Base-by-base conservation (phyloP, 2,888 invertebrate species). In the Seira musarum region DNA sequence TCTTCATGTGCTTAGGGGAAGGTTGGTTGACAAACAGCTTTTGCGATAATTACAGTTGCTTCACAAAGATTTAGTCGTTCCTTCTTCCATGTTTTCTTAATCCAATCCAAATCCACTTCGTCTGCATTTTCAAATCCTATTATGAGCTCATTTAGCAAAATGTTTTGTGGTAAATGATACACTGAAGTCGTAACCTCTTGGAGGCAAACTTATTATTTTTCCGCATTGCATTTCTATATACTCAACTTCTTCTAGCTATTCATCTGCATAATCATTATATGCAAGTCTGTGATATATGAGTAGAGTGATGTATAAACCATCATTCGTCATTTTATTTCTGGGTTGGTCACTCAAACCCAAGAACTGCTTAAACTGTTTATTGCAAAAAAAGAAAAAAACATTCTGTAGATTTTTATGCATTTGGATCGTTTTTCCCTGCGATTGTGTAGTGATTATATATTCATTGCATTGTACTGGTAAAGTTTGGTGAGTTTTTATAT, bases 281-380 rank as follows among this genome's bases (percentile, higher is more conserved):
- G n/a, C n/a, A n/a, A n/a, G n/a, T 13, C 13, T 13, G 40, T 40
- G 40, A 40, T 6, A 40, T 40, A 40, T 40, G 40, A 13, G 6
- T 40, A 40, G 6, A 40, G 6, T 40, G 40, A 40, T 8, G 40
- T 8, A 40, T 40, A 40, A n/a, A n/a, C n/a, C n/a, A n/a, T n/a
- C 40, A 40, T 40, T 40, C 40, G 40, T 40, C 40, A 40, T 40
- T 53, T 68, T 25, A 53, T 6, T 24, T 53, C 49, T 57, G 69
- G 70, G 70, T 61, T 70, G 61, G 70, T 21, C 70, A 70, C 21
- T 70, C 61, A 35, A 61, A 40, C 3, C 30, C 65, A 40, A 40
- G 40, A 40, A n/a, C n/a, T n/a, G n/a, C n/a, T n/a, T n/a, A n/a
- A n/a, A n/a, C n/a, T n/a, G n/a, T n/a, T n/a, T n/a, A n/a, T n/a